A percentile compares a stretch with the other conserved stretches of the same genome.
phyloP scores from a whole-genome alignment of 2,888 invertebrate genomes.

The Aphodius granarius region DNA sequence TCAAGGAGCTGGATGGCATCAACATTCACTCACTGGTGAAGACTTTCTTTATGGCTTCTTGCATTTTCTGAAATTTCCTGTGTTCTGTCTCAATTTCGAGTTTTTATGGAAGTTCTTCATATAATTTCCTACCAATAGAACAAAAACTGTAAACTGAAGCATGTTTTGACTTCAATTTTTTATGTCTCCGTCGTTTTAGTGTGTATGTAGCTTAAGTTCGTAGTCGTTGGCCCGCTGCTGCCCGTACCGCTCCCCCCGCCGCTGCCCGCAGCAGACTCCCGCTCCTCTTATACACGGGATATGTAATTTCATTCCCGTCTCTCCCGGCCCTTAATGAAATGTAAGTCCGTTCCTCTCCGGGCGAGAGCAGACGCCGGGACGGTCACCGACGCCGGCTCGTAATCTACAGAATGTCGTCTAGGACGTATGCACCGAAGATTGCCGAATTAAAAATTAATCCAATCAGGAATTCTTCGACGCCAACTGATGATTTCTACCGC shows the following conservation, averaged over 20 bases:
- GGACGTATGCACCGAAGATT: not conserved
- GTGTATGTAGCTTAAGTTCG: not conserved
- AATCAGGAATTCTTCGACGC: not conserved
- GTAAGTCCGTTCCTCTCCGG: constrained; percentile 47
- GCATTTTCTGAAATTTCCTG: too few relatives aligned
- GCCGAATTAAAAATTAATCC: not conserved
- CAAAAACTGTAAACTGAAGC: too few relatives aligned
- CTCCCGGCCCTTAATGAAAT: constrained; percentile 56
- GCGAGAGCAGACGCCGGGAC: constrained; percentile 8
- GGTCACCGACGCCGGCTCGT: not conserved
- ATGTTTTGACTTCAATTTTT: not conserved
- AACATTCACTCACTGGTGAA: too few relatives aligned
- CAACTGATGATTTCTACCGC: not conserved
- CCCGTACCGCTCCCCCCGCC: constrained; percentile 19
- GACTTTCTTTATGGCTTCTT: too few relatives aligned
- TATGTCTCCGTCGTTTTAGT: not conserved
- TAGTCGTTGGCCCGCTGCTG: constrained; percentile 6
- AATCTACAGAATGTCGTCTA: not conserved
- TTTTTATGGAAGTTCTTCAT: too few relatives aligned
- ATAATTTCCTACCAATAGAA: too few relatives aligned
- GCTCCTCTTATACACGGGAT: constrained; percentile 49
- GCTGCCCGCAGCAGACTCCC: constrained; percentile 31
- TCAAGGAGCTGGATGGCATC: too few relatives aligned
- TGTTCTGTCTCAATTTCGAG: too few relatives aligned
- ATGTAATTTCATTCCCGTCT: constrained; percentile 56